A percentile compares a stretch with the other conserved stretches of the same genome.
phyloP scores from a whole-genome alignment of 2,113 vertebrate genomes.

The Cyanoderma ruficeps region DNA sequence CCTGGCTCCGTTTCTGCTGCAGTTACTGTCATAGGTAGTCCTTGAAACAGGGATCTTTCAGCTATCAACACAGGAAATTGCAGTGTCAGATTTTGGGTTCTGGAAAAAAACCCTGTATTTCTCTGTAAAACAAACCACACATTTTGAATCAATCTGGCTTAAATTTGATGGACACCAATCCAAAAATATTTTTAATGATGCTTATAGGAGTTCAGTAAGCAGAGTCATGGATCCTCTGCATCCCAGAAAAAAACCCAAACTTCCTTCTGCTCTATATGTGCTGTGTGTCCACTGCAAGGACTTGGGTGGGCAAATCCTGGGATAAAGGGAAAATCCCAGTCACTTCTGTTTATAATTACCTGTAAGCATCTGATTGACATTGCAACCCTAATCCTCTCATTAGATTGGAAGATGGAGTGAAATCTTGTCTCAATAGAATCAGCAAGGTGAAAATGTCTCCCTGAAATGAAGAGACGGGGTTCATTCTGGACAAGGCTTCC shows the following conservation, averaged over 20 bases:
- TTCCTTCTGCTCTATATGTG: rapidly evolving
- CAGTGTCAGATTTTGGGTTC: neutral
- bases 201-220: neutral
- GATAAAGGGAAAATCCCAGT: neutral
- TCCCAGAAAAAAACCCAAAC: neutral
- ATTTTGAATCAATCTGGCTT: neutral
- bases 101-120: neutral
- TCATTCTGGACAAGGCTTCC: neutral
- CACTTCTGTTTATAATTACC: neutral
- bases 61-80: neutral
- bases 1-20: neutral
- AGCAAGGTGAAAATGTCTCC: neutral
- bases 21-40: neutral
- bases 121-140: neutral
- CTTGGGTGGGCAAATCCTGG: neutral
- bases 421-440: neutral
- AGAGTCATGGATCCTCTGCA: neutral
- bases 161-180: neutral
- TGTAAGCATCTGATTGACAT: neutral
- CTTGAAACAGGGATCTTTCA: neutral
- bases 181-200: neutral
- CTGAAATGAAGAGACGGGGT: neutral
- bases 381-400: neutral
- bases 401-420: neutral
- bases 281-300: neutral